Evolutionary conservation across 2,113 vertebrate genomes (phyloP), one percentile per base, ranked within the genome.

Genomic region (Spea multiplicata): DNA sequence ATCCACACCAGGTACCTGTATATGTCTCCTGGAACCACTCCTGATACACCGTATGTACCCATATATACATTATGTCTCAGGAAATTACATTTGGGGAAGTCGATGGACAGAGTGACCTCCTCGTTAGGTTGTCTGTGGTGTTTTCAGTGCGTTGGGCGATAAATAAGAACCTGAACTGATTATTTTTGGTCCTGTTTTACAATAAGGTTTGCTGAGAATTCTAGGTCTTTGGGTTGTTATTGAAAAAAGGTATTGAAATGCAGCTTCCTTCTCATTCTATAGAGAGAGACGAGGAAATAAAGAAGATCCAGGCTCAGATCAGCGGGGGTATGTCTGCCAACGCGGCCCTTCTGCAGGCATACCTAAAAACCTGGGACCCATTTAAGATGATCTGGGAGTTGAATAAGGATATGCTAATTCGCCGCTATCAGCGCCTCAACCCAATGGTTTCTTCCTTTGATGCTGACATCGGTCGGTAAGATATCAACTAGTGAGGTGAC

Each of bases 361-460:
- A 95, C 85, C 87, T 95, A 83, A 94, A 93, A 85, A 95, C 86
- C 48, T 96, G 95, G 95, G 93, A 95, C 67, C 91, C 91, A 82
- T 92, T 96, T 83, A 88, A 89, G 0, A 90, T 93, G 78, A 96
- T 97, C 85, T 97, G 95, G 95, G 91, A 94, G 80, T 92, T 91
- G 61, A 93, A 95, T 86, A 96, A 96, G 77, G 94, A 95, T 73
- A 85, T 87, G 49, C 91, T 95, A 13, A 94, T 96, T 55, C 88
- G 88, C 45, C 89, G 92, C 65, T 96, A 96, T 78, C 88, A 93
- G 84, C 91, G 86, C 10, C 89, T 91, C 81, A 95, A 95, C 82
- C 90, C 89, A 0, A 87, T 94, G 0, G 94, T 94, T 45, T 92
- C 95, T 1, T 90, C 92, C 6, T 95, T 96, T 48, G 95, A 95